Conservation (phyloP, 2,113 vertebrate genomes). For the Mixornis gularis region DNA sequence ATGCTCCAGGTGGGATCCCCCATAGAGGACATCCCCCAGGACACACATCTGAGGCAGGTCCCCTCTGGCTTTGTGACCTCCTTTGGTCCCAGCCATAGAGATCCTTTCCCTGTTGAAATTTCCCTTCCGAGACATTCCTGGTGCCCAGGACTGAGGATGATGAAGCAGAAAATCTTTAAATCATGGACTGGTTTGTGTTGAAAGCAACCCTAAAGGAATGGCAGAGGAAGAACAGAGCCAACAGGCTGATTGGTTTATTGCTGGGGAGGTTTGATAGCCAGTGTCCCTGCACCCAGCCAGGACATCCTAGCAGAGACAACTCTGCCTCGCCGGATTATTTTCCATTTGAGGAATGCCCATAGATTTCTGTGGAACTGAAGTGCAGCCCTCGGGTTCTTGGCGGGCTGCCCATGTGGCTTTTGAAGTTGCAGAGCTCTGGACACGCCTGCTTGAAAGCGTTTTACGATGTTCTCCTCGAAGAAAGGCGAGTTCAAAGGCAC, state of each 20-base stretch:
- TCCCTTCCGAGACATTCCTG: fast-evolving
- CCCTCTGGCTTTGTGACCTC: background rate
- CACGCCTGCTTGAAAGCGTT: background rate
- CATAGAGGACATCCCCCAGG: background rate
- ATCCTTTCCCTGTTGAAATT: background rate
- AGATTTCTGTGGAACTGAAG: background rate
- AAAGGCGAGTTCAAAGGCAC: background rate
- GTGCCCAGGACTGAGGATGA: background rate
- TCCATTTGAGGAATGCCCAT: background rate
- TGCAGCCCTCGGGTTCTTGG: background rate
- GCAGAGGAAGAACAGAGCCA: background rate
- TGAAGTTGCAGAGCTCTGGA: slow-evolving; percentile 17
- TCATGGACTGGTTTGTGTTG: background rate
- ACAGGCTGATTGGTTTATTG: background rate
- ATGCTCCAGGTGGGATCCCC: background rate
- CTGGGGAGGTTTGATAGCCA: background rate
- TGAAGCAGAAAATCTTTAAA: background rate
- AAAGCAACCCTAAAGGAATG: background rate
- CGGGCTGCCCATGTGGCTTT: background rate
- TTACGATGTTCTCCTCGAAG: background rate
- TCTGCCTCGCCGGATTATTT: background rate
- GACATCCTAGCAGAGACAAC: background rate
- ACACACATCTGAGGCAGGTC: background rate
- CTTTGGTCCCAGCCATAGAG: background rate
- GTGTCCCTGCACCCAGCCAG: background rate